Percentiles rank a stretch among this genome's conserved stretches.
These are phyloP conservation scores for Callospermophilus lateralis DNA, from an alignment of 2,113 vertebrate species.

Conservation along the genomic window DNA sequence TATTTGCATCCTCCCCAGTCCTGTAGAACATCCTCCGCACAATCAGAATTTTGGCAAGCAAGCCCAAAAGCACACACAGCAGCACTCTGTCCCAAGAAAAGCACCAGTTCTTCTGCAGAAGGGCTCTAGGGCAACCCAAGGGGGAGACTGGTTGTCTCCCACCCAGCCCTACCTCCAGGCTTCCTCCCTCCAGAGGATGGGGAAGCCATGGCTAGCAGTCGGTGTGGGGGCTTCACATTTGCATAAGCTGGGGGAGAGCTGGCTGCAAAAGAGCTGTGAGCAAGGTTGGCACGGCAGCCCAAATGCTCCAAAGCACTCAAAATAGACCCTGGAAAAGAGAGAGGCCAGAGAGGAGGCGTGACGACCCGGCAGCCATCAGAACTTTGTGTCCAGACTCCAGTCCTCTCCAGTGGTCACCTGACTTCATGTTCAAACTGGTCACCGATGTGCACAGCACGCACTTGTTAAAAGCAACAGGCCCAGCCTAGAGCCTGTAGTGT, in stretches of 20 bases:
- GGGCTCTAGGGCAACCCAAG: no score
- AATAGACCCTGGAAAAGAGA: conserved; percentile 52
- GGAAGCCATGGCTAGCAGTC: background rate
- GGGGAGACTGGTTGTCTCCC: no score
- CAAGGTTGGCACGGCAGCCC: background rate
- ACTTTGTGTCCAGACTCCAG: background rate
- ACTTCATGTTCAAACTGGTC: background rate
- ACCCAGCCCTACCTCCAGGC: background rate
- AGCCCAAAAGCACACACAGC: background rate
- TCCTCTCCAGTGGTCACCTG: background rate
- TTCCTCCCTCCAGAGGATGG: fast-evolving
- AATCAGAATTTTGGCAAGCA: background rate
- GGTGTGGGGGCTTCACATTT: conserved; percentile 52
- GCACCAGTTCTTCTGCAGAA: fast-evolving
- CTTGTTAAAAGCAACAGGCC: background rate
- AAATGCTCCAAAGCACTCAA: conserved; percentile 37
- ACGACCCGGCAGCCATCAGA: background rate
- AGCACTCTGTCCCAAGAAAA: fast-evolving
- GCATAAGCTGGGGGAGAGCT: conserved; percentile 67
- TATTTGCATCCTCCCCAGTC: no score
- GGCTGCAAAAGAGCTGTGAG: conserved; percentile 52
- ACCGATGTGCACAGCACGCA: fast-evolving
- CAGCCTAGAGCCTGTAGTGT: background rate
- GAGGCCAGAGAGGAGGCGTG: background rate
- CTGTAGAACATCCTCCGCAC: no score